Conservation (phyloP, 2,797 vertebrate genomes). For the Pseudochirops corinnae region DNA sequence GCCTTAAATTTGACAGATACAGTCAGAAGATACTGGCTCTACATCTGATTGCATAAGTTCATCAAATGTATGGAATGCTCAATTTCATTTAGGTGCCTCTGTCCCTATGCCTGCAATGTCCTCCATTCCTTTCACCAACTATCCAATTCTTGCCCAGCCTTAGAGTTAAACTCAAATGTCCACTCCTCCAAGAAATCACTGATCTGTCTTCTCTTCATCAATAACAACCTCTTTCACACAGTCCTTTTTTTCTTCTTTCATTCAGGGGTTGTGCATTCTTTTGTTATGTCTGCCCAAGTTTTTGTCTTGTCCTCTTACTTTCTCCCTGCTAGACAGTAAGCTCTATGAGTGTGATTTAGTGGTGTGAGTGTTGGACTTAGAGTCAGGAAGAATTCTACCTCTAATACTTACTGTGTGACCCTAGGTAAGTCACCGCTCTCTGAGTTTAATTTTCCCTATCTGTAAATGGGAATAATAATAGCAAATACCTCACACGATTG, state of each 20-base stretch:
- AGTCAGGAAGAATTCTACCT: background rate
- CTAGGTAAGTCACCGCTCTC: background rate
- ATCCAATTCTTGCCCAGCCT: background rate
- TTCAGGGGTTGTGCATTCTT: background rate
- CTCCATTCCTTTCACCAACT: background rate
- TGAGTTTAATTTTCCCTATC: background rate
- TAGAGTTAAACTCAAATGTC: background rate
- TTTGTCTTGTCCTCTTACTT: background rate
- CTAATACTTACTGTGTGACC: background rate
- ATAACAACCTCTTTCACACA: background rate
- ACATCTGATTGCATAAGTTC: background rate
- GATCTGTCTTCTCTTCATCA: background rate
- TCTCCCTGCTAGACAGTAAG: background rate
- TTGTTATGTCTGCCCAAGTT: background rate
- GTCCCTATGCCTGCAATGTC: background rate
- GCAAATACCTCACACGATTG: background rate
- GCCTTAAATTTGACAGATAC: background rate
- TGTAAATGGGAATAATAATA: background rate
- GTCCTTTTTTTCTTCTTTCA: background rate
- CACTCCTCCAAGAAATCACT: background rate
- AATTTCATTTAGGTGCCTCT: background rate
- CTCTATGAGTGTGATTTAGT: background rate
- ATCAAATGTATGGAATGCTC: background rate
- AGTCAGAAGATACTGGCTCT: background rate
- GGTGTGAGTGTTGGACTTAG: background rate